Evolutionary conservation across 2,888 invertebrate species (phyloP).

Genomic region (Napeogenes inachia): DNA sequence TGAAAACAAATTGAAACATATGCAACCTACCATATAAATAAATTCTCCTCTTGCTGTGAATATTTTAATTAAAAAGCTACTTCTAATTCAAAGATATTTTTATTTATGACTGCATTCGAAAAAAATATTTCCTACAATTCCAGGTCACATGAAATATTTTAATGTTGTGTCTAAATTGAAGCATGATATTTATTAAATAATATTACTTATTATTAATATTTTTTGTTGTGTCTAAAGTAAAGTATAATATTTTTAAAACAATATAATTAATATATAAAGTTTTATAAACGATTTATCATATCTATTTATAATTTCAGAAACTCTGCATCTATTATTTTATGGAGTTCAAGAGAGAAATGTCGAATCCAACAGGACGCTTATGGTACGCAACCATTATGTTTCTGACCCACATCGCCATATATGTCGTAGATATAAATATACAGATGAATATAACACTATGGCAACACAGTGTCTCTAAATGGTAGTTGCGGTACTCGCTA

Average conservation of each 20-base stretch:
- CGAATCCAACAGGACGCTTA: conserved; percentile 20
- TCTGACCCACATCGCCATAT: conserved; percentile 34
- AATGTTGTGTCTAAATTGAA: neutral
- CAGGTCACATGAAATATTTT: neutral
- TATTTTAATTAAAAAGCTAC: no score
- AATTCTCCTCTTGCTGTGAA: no score
- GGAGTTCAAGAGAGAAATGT: conserved; percentile 13
- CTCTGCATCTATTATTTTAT: neutral
- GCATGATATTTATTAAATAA: neutral
- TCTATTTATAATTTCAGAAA: conserved; percentile 12
- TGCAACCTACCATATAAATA: no score
- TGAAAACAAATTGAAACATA: no score
- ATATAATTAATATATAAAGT: no score
- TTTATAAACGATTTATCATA: no score
- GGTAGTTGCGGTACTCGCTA: conserved; percentile 33
- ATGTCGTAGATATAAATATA: conserved; percentile 22
- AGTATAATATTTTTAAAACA: no score
- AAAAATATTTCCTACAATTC: neutral
- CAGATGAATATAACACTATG: conserved; percentile 11
- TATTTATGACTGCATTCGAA: no score
- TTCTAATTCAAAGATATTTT: no score
- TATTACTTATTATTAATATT: neutral
- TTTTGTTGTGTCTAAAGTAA: neutral
- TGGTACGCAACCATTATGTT: conserved; percentile 21
- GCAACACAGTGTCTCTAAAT: conserved; percentile 18